Conservation (phyloP, 2,113 vertebrate genomes). For the Phyllopteryx taeniolatus region DNA sequence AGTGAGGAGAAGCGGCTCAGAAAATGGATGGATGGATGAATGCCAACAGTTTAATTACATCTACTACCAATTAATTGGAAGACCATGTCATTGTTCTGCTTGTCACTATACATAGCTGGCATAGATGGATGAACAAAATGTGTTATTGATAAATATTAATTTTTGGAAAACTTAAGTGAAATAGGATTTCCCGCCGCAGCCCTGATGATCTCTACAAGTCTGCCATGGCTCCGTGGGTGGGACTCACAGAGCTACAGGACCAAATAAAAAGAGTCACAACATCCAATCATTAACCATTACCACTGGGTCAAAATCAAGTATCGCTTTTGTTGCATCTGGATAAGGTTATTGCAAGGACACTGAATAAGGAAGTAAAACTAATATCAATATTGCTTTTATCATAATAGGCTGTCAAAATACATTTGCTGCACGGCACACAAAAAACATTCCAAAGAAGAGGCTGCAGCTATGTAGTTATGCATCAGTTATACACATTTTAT, state of each 20-base stretch:
- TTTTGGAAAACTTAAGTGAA: too few species aligned
- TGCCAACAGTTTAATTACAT: too few species aligned
- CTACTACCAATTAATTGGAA: too few species aligned
- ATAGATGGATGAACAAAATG: too few species aligned
- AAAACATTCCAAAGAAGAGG: background rate
- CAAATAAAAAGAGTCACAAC: background rate
- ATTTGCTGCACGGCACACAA: conserved; percentile 3
- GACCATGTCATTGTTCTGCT: too few species aligned
- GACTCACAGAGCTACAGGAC: background rate
- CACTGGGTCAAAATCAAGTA: background rate
- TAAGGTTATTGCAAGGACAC: conserved; percentile 5
- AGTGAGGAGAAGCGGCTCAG: too few species aligned
- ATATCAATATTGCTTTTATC: conserved; percentile 8
- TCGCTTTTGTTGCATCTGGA: background rate
- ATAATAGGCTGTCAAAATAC: background rate
- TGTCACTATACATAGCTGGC: too few species aligned
- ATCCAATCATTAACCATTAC: background rate
- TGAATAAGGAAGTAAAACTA: background rate
- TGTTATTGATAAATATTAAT: too few species aligned
- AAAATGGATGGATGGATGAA: too few species aligned
- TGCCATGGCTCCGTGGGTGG: too few species aligned
- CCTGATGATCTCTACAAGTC: too few species aligned
- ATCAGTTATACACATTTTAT: conserved; percentile 1
- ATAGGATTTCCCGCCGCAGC: too few species aligned
- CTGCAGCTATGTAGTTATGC: background rate